These are phyloP conservation scores for Agriopis aurantiaria DNA, from an alignment of 2,888 invertebrate species.

Conservation along the genomic window DNA sequence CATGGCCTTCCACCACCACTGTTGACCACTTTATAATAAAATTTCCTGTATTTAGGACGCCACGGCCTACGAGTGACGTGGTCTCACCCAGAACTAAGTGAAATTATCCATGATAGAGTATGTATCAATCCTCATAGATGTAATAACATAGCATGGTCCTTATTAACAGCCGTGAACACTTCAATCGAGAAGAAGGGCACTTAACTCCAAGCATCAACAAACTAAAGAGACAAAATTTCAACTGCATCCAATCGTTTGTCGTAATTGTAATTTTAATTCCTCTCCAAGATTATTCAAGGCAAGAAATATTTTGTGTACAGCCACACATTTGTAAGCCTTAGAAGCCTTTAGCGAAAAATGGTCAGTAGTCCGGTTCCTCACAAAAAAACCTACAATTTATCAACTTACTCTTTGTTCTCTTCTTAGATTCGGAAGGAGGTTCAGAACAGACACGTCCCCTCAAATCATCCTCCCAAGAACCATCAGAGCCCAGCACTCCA, in stretches of 20 bases:
- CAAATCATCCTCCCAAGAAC: slow-evolving; percentile 68
- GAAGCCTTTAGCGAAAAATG: background rate
- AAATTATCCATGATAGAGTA: slow-evolving; percentile 24
- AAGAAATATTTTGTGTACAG: background rate
- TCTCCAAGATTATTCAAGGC: background rate
- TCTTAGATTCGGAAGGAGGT: slow-evolving; percentile 64
- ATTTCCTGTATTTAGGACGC: slow-evolving; percentile 20
- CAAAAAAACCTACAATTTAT: background rate
- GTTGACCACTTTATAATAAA: background rate
- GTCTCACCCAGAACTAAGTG: slow-evolving; percentile 27
- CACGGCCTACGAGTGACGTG: slow-evolving; percentile 28
- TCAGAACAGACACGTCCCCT: slow-evolving; percentile 68
- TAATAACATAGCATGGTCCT: slow-evolving; percentile 20
- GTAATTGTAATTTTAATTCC: background rate
- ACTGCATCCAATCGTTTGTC: background rate
- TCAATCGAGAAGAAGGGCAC: slow-evolving; percentile 5
- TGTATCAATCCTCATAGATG: slow-evolving; percentile 18
- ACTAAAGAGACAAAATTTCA: background rate
- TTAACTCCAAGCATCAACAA: background rate
- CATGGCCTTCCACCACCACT: too few relatives aligned
- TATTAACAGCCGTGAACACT: slow-evolving; percentile 13
- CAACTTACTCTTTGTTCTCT: background rate
- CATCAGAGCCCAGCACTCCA: slow-evolving; percentile 67
- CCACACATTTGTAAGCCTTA: too few relatives aligned
- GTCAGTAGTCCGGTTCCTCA: background rate